Evolutionary conservation across 2,888 invertebrate species (phyloP), one percentile per base, ranked within the genome.

Genomic region (Dryadula phaetusa): DNA sequence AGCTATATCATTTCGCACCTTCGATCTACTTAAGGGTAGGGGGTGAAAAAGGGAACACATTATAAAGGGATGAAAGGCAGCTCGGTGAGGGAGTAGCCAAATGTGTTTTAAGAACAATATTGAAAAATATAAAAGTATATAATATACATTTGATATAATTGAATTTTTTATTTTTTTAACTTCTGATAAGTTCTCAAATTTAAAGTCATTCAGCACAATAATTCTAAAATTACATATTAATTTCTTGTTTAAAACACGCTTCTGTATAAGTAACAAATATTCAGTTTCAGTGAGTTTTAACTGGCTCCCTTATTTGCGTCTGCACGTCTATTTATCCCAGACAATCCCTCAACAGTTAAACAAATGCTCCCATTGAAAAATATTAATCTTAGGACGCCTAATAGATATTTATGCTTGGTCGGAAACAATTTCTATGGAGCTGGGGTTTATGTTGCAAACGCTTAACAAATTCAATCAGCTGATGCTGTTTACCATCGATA

Each of bases 391-490:
- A 75, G 75, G 77, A 81, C 81, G 81, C 80, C 79, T 92, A 87
- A 92, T 91, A 91, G 92, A 91, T 92, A 91, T 92, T 92, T 90
- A 91, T 91, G 92, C 90, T 82, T 86, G 86, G 86, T 72, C 78
- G 87, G 80, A 89, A 80, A 81, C 90, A 92, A 92, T 92, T 86
- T 86, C 78, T 80, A 80, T 79, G 81, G 85, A 85, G 63, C 65
- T 53, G 54, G 68, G 83, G 79, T 75, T 78, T 77, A 75, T 73
- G 74, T 73, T 76, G 75, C 82, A 82, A 86, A 83, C 83, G 83
- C 80, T 82, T 70, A 84, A 79, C 77, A 81, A 80, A 82, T 81
- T 82, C 87, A 86, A 89, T 87, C 83, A 85, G 84, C 80, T 83
- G 80, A 76, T 82, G 86, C 76, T 79, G 79, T 85, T 90, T 88